Conservation (phyloP, 2,888 invertebrate genomes). For the Eudemis profundana region DNA sequence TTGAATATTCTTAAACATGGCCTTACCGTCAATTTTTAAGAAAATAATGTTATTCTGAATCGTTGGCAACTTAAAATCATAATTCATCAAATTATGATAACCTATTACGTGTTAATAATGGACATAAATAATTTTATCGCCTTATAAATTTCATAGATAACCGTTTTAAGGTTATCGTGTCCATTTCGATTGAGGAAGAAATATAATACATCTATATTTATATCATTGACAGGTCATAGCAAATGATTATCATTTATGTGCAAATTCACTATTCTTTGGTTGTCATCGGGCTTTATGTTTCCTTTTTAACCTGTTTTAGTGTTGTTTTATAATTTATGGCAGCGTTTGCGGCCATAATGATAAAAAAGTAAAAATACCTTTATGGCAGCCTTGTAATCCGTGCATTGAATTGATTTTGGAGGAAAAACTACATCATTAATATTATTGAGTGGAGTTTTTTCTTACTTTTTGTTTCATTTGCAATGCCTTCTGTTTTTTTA, state of each 20-base stretch:
- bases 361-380: constrained; percentile 42
- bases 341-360: constrained; percentile 39
- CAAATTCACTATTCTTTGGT: constrained; percentile 56
- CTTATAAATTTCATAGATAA: constrained; percentile 58
- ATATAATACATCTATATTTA: constrained; percentile 58
- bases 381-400: constrained; percentile 42
- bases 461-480: constrained; percentile 28
- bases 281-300: constrained; percentile 53
- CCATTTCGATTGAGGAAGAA: constrained; percentile 48
- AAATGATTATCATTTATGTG: constrained; percentile 68
- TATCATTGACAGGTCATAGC: constrained; percentile 64
- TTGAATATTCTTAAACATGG: not conserved
- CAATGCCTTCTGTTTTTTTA: constrained; percentile 38
- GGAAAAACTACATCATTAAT: constrained; percentile 43
- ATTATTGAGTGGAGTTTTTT: constrained; percentile 37
- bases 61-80: constrained; percentile 27
- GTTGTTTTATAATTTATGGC: constrained; percentile 49
- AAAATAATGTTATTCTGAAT: not conserved
- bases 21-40: constrained; percentile 6
- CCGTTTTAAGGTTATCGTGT: constrained; percentile 50
- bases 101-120: constrained; percentile 48
- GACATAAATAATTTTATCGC: constrained; percentile 56
- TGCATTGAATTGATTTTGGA: constrained; percentile 43
- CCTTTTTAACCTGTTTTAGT: constrained; percentile 44
- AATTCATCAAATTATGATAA: constrained; percentile 44